Conservation (phyloP, 2,113 vertebrate species). For the Cricetomys ansorgei region DNA sequence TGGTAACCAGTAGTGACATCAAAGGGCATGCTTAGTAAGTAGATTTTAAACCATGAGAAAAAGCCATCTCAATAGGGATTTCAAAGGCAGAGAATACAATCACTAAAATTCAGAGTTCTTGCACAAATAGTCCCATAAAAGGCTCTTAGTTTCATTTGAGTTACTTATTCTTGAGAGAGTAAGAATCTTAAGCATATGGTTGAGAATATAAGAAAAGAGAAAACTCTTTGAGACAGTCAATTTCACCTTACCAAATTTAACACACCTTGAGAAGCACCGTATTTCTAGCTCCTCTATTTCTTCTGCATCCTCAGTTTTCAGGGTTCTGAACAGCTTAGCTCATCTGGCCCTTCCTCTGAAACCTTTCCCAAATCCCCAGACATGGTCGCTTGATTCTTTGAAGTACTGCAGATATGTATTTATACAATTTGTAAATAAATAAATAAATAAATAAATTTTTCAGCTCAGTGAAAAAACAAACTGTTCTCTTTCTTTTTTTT, state of each 20-base stretch:
- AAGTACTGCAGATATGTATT: constrained; percentile 36
- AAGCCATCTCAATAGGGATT: background rate
- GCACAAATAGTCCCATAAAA: background rate
- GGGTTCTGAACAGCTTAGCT: background rate
- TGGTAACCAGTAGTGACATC: background rate
- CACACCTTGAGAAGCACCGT: background rate
- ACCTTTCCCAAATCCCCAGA: background rate
- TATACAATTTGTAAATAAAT: constrained; percentile 46
- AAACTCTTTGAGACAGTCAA: background rate
- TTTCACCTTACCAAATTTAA: constrained; percentile 8
- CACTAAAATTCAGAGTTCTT: background rate
- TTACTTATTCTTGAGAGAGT: background rate
- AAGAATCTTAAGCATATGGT: background rate
- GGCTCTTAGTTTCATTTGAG: background rate
- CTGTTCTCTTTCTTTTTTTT: too few species aligned
- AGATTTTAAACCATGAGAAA: background rate
- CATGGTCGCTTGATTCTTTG: constrained; percentile 9
- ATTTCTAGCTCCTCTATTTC: background rate
- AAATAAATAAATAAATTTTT: constrained; percentile 44
- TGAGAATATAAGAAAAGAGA: background rate
- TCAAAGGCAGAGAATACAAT: background rate
- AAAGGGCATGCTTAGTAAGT: background rate
- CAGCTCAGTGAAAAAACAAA: constrained; percentile 28
- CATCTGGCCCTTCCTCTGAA: background rate
- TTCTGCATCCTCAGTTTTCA: background rate